phyloP scores from a whole-genome alignment of 2,888 invertebrate species.

The Chymomyza fuscimana region DNA sequence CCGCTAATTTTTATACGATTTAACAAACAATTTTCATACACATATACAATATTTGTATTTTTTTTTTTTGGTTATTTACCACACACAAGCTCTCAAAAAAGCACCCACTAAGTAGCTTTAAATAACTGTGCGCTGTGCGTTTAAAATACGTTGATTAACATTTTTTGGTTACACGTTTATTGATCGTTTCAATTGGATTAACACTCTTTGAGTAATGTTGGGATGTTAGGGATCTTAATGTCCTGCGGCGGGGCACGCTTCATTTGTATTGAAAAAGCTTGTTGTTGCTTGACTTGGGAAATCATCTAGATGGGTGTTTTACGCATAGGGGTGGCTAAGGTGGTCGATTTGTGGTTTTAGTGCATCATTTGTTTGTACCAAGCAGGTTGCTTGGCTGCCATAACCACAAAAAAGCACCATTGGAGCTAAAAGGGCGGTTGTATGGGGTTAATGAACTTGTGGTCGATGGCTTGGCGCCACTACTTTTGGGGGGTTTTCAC shows the following conservation, averaged over 20 bases:
- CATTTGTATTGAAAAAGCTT: not conserved
- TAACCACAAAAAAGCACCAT: not conserved
- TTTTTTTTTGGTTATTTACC: not conserved
- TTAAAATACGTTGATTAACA: not conserved
- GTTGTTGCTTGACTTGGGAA: not conserved
- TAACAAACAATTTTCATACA: conserved; percentile 2
- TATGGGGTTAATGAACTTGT: conserved; percentile 58
- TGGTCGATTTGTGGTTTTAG: not conserved
- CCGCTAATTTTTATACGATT: conserved; percentile 29
- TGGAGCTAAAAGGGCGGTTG: not conserved
- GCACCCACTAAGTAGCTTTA: not conserved
- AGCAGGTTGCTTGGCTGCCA: not conserved
- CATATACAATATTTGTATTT: too few relatives aligned
- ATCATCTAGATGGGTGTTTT: not conserved
- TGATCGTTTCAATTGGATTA: not conserved
- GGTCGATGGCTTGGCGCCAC: conserved; percentile 16
- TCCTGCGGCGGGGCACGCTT: not conserved
- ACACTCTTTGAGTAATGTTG: not conserved
- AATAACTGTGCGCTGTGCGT: not conserved
- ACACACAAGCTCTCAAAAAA: not conserved
- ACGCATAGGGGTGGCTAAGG: not conserved
- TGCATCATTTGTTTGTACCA: not conserved
- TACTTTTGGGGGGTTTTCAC: not conserved
- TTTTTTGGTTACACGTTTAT: not conserved
- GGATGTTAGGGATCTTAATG: not conserved